A percentile compares a stretch with the other conserved stretches of the same genome.
phyloP scores from a whole-genome alignment of 2,888 invertebrate species.

The Coenonympha glycerion region DNA sequence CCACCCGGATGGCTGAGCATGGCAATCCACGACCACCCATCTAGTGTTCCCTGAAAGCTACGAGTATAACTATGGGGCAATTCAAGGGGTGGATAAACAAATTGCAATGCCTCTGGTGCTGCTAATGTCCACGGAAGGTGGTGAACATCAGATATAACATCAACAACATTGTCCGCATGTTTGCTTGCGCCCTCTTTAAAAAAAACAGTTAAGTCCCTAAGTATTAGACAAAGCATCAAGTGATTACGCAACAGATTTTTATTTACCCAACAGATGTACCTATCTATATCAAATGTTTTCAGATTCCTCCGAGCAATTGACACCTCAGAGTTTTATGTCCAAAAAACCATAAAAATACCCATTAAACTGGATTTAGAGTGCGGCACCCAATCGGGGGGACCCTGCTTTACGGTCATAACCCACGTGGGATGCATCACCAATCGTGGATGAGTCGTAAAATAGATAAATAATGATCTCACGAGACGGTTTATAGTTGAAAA shows the following conservation, averaged over 20 bases:
- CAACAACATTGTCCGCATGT: no score
- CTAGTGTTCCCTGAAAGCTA: no score
- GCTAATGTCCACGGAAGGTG: no score
- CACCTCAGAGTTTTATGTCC: slow-evolving; percentile 62
- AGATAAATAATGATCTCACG: slow-evolving; percentile 50
- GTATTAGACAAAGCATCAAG: no score
- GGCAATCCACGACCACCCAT: no score
- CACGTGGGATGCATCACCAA: slow-evolving; percentile 56
- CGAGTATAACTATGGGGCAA: no score
- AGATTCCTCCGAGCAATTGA: slow-evolving; percentile 51
- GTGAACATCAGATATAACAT: no score
- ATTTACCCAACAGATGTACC: slow-evolving; percentile 3
- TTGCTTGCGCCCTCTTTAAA: no score
- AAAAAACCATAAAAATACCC: slow-evolving; percentile 46
- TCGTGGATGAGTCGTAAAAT: slow-evolving; percentile 58
- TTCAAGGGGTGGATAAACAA: no score
- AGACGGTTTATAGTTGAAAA: slow-evolving; percentile 28
- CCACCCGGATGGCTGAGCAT: no score
- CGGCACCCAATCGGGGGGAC: slow-evolving; percentile 54
- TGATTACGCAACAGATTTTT: background rate
- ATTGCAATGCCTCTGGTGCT: no score
- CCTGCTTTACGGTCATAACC: slow-evolving; percentile 50
- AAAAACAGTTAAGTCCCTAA: no score
- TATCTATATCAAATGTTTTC: slow-evolving; percentile 14
- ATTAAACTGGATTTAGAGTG: slow-evolving; percentile 62